Conservation (phyloP, 2,113 vertebrate genomes). For the Alosa alosa region DNA sequence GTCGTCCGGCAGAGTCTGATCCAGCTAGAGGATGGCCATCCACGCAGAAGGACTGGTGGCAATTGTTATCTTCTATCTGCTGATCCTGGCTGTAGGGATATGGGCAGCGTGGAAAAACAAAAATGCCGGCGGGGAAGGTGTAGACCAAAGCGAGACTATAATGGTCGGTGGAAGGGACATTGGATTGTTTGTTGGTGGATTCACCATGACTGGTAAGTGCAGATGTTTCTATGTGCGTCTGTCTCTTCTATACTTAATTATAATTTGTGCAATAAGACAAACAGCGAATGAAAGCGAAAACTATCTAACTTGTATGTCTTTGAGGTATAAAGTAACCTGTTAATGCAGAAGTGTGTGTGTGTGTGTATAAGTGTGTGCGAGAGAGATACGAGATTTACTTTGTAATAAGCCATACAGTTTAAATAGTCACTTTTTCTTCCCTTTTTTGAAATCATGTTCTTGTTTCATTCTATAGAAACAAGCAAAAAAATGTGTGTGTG, state of each 20-base stretch:
- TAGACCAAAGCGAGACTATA: constrained; percentile 86
- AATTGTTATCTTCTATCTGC: constrained; percentile 89
- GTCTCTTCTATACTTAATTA: not conserved
- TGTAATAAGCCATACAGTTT: no score
- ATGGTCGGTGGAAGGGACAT: constrained; percentile 97
- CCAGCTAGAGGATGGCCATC: constrained; percentile 76
- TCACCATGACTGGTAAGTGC: constrained; percentile 95
- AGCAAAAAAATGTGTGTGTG: no score
- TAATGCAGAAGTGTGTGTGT: not conserved
- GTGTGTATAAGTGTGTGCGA: no score
- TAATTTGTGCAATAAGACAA: not conserved
- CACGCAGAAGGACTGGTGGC: constrained; percentile 90
- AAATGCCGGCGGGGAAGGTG: constrained; percentile 70
- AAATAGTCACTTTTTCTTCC: no score
- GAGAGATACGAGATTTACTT: no score
- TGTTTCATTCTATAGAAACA: no score
- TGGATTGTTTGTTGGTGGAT: constrained; percentile 91
- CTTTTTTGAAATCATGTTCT: no score
- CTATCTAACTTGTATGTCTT: not conserved
- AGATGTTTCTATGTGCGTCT: not conserved
- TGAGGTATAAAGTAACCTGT: not conserved
- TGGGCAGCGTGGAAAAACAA: constrained; percentile 99
- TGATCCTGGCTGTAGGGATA: constrained; percentile 91
- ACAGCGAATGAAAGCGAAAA: not conserved
- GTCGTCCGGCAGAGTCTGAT: constrained; percentile 53